Conservation (phyloP, 2,797 vertebrate species). For the Nannoperca australis region DNA sequence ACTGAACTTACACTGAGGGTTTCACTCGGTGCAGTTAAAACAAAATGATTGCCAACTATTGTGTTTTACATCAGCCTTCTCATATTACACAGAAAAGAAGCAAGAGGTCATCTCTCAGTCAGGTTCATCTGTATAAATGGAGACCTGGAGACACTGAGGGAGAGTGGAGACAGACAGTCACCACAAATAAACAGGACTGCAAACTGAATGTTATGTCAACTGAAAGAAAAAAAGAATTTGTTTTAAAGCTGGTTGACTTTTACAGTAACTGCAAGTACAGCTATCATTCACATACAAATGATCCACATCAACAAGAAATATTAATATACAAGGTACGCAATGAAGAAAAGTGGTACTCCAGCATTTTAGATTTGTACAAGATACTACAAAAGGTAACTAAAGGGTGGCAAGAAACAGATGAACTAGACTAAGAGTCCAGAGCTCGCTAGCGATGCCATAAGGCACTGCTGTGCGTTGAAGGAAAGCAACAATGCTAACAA, state of each 20-base stretch:
- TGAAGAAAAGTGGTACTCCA: background rate
- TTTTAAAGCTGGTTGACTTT: background rate
- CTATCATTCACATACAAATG: background rate
- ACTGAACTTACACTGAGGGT: conserved; percentile 14
- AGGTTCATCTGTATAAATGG: conserved; percentile 42
- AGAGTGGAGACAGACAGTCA: conserved; percentile 11
- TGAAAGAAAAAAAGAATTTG: background rate
- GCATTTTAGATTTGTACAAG: background rate
- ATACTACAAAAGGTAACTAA: too few relatives aligned
- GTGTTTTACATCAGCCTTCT: conserved; percentile 22
- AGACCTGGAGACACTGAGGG: conserved; percentile 24
- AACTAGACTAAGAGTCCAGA: background rate
- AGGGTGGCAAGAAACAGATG: background rate
- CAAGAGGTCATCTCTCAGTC: conserved; percentile 16
- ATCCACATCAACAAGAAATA: background rate
- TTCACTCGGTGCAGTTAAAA: conserved; percentile 41
- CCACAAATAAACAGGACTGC: conserved; percentile 10
- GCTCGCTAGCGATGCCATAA: background rate
- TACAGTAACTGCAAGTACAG: background rate
- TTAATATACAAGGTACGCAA: background rate
- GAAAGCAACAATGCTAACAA: background rate
- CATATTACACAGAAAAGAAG: conserved; percentile 19
- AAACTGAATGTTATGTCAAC: conserved; percentile 12
- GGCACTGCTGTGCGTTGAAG: background rate
- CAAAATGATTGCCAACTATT: conserved; percentile 29